These are phyloP conservation scores for Eonycteris spelaea DNA, from an alignment of 2,113 vertebrate genomes.

Conservation along the genomic window DNA sequence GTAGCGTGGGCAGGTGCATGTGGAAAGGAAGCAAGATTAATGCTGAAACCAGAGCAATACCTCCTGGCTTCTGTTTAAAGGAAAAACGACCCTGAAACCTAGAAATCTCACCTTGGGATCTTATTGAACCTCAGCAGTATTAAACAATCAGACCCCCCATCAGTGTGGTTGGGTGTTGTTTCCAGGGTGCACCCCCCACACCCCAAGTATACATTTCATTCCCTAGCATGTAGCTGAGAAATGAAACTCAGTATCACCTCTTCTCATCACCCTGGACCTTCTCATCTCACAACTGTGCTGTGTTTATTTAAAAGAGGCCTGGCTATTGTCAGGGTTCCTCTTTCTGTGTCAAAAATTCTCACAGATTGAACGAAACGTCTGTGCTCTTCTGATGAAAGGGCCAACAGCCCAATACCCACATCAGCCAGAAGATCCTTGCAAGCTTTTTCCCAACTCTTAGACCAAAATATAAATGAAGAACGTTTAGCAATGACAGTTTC, in stretches of 20 bases:
- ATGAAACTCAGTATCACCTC: background rate
- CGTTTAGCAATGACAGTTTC: background rate
- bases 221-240: background rate
- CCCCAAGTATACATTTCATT: background rate
- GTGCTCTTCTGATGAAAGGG: background rate
- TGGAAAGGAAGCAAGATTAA: constrained; percentile 38
- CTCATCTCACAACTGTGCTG: background rate
- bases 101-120: constrained; percentile 3
- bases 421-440: background rate
- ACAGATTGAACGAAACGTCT: background rate
- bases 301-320: constrained; percentile 47
- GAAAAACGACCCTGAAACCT: background rate
- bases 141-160: background rate
- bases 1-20: constrained; percentile 71
- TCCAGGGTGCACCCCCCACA: background rate
- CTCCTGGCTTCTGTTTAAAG: constrained; percentile 27
- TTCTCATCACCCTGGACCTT: constrained; percentile 15
- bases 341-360: background rate
- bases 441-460: background rate
- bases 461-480: background rate
- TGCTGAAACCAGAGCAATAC: background rate
- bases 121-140: background rate
- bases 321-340: background rate
- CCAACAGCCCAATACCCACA: background rate
- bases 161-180: constrained; percentile 7